Evolutionary conservation across 2,888 invertebrate species (phyloP), one percentile per base, ranked within the genome.

Genomic region (Elysia crispata): DNA sequence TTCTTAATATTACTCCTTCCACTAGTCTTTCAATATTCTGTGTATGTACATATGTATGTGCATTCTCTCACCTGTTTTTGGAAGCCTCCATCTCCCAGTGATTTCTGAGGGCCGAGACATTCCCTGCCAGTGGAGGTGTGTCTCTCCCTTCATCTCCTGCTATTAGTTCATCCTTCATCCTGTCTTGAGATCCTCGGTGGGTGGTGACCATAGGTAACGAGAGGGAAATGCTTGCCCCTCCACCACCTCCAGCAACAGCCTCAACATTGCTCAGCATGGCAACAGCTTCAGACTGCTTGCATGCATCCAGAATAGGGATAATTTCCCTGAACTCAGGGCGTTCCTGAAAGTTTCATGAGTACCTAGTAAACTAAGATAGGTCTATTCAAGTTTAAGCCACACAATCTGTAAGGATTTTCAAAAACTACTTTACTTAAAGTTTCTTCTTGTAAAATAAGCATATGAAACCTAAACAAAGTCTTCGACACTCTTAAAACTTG

Each of bases 31-130:
- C n/a, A n/a, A n/a, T n/a, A n/a, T n/a, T n/a, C n/a, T n/a, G n/a
- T n/a, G n/a, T n/a, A n/a, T n/a, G n/a, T n/a, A n/a, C n/a, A n/a
- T n/a, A n/a, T n/a, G n/a, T n/a, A n/a, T n/a, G n/a, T n/a, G n/a
- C n/a, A n/a, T 60, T 60, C 5, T 23, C 3, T 60, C 70, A 79
- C 75, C 79, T 79, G 69, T 79, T 79, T 69, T 75, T 79, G 23
- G 79, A 86, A 23, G 90, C 90, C 81, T 90, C 91, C 84, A 85
- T 84, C 79, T 91, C 92, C 91, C 91, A 92, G 75, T 89, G 87
- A 28, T 86, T 87, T 30, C 90, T 83, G 67, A 92, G 83, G 18
- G 91, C 91, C 49, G 88, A 87, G 50, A 92, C 91, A 83, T 90
- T 89, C 31, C 91, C 91, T 49, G 87, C 85, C 6, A 88, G 79